A percentile compares a stretch with the other conserved stretches of the same genome.
Evolutionary conservation across 2,888 invertebrate genomes (phyloP).

Genomic region (Branchipolynoe longqiensis): DNA sequence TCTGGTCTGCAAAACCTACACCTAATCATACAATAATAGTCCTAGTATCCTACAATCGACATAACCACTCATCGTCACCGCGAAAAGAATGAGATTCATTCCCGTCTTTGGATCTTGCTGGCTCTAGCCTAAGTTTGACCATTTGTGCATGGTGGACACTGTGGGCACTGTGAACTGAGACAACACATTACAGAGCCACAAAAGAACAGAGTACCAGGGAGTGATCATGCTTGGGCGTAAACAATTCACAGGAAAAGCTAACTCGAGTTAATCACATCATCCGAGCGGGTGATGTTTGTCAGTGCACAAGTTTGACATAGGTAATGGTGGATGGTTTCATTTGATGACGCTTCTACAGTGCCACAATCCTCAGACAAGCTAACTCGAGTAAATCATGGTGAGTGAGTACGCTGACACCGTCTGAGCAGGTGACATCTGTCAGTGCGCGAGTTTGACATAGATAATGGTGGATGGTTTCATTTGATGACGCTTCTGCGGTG

Average conservation of each 20-base stretch:
- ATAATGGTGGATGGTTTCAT: no score
- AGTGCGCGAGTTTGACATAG: no score
- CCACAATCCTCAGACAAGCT: no score
- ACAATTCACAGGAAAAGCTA: neutral
- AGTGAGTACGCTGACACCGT: no score
- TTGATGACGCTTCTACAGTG: no score
- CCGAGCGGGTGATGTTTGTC: neutral
- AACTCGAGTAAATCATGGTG: no score
- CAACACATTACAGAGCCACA: no score
- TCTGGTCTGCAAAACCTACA: neutral
- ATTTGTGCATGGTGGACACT: neutral
- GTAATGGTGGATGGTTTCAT: no score
- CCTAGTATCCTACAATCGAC: neutral
- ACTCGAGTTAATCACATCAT: neutral
- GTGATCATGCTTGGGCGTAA: neutral
- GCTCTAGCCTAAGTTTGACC: neutral
- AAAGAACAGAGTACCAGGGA: neutral
- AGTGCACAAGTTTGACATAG: neutral
- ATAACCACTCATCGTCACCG: neutral
- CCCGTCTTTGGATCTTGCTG: neutral
- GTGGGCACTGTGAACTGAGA: no score
- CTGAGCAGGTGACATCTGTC: no score
- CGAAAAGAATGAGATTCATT: constrained; percentile 1
- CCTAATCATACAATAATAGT: neutral
- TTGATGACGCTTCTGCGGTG: no score